Evolutionary conservation across 2,888 invertebrate species (phyloP).

Genomic region (Agapostemon virescens): DNA sequence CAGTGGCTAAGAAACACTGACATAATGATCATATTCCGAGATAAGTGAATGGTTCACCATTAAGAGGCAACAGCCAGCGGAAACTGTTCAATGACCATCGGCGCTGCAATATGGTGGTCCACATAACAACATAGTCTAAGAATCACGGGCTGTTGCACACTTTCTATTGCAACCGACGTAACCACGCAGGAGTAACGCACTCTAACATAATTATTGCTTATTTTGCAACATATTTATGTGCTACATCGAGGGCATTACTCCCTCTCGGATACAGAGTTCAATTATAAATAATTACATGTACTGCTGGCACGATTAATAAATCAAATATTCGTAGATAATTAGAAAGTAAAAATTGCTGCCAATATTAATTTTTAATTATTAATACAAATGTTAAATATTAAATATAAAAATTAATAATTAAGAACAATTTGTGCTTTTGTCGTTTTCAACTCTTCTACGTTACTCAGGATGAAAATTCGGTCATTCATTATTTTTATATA

Average conservation of each 20-base stretch:
- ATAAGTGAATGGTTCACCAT: background rate
- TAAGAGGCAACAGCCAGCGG: conserved; percentile 17
- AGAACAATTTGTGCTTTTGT: background rate
- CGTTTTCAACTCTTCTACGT: background rate
- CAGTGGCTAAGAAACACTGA: background rate
- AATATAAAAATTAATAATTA: background rate
- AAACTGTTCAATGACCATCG: conserved; percentile 22
- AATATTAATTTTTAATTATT: background rate
- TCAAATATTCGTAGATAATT: background rate
- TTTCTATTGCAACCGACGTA: conserved; percentile 45
- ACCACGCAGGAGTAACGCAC: conserved; percentile 31
- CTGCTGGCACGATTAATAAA: background rate
- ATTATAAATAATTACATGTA: background rate
- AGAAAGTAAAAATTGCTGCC: background rate
- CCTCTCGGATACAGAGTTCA: background rate
- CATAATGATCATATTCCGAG: background rate
- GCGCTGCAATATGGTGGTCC: conserved; percentile 16
- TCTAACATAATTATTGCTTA: conserved; percentile 28
- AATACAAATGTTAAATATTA: too few relatives aligned
- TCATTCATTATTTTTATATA: background rate
- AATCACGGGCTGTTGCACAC: conserved; percentile 39
- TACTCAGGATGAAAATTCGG: background rate
- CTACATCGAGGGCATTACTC: background rate
- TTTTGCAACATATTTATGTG: conserved; percentile 7
- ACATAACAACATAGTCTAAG: conserved; percentile 17